Conservation (phyloP, 2,797 vertebrate species). For the Brachyrhaphis roseni region DNA sequence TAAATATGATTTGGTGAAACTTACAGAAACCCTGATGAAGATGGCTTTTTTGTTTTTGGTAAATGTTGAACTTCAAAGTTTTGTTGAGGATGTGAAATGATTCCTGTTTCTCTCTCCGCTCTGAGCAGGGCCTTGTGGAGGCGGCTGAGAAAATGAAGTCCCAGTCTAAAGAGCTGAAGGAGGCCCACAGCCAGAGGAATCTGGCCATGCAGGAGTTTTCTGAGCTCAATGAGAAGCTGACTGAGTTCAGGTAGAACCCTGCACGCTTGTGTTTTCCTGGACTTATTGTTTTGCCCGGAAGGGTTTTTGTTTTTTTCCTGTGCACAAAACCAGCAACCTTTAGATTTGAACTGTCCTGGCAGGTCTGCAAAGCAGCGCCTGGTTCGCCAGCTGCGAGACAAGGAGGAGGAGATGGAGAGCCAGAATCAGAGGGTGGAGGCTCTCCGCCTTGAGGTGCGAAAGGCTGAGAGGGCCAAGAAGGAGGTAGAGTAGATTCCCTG, state of each 20-base stretch:
- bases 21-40: too few species aligned
- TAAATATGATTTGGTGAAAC: too few species aligned
- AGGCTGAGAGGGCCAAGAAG: slow-evolving; percentile 94
- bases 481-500: slow-evolving; percentile 88
- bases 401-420: slow-evolving; percentile 96
- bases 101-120: neutral
- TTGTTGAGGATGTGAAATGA: neutral
- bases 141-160: slow-evolving; percentile 78
- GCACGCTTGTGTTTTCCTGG: neutral
- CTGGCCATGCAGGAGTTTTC: slow-evolving; percentile 97
- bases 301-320: too few species aligned
- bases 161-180: slow-evolving; percentile 98
- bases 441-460: slow-evolving; percentile 94
- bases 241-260: slow-evolving; percentile 89
- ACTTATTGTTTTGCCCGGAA: neutral
- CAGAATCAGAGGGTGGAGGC: slow-evolving; percentile 92
- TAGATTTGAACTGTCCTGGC: neutral
- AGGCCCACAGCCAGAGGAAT: slow-evolving; percentile 96
- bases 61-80: neutral
- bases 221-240: slow-evolving; percentile 94
- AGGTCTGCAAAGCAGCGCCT: slow-evolving; percentile 90
- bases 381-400: slow-evolving; percentile 93
- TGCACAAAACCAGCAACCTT: neutral
- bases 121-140: slow-evolving; percentile 66
- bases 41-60: neutral